phyloP scores from a whole-genome alignment of 2,888 invertebrate genomes.

The Tromatobia lineatoria region DNA sequence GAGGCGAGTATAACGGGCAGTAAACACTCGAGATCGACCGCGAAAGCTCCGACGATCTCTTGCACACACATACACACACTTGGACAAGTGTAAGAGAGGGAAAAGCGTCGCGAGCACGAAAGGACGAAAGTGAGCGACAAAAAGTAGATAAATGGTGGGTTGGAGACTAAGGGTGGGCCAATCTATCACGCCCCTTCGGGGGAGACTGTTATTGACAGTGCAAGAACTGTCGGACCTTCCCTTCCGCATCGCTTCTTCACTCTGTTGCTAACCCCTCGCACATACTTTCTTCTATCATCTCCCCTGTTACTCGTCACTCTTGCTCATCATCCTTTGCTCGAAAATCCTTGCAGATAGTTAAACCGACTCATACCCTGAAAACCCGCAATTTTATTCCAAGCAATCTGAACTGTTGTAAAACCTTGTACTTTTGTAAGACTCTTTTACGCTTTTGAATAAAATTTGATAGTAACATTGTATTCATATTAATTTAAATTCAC shows the following conservation, averaged over 20 bases:
- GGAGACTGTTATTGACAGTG: slow-evolving; percentile 84
- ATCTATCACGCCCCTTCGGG: slow-evolving; percentile 82
- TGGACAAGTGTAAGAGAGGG: background rate
- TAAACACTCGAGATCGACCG: slow-evolving; percentile 80
- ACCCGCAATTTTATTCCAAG: background rate
- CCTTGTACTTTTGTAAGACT: background rate
- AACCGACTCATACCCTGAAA: background rate
- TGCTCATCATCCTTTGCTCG: background rate
- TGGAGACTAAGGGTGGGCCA: slow-evolving; percentile 82
- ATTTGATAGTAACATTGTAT: no score
- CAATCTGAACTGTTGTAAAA: background rate
- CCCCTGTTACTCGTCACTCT: background rate
- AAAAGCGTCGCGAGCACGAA: slow-evolving; percentile 28
- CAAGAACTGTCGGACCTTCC: slow-evolving; percentile 81
- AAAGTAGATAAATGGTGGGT: slow-evolving; percentile 84
- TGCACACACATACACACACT: slow-evolving; percentile 23
- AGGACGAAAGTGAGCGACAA: slow-evolving; percentile 77
- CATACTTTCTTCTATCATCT: slow-evolving; percentile 45
- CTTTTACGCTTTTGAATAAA: no score
- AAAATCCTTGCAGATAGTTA: slow-evolving; percentile 15
- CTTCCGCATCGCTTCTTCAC: slow-evolving; percentile 52
- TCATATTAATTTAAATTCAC: no score
- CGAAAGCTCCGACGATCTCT: slow-evolving; percentile 70
- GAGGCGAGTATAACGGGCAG: slow-evolving; percentile 66
- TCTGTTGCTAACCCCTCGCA: slow-evolving; percentile 39